Evolutionary conservation across 2,797 vertebrate species (phyloP).

Genomic region (Paramormyrops hopkinsi): DNA sequence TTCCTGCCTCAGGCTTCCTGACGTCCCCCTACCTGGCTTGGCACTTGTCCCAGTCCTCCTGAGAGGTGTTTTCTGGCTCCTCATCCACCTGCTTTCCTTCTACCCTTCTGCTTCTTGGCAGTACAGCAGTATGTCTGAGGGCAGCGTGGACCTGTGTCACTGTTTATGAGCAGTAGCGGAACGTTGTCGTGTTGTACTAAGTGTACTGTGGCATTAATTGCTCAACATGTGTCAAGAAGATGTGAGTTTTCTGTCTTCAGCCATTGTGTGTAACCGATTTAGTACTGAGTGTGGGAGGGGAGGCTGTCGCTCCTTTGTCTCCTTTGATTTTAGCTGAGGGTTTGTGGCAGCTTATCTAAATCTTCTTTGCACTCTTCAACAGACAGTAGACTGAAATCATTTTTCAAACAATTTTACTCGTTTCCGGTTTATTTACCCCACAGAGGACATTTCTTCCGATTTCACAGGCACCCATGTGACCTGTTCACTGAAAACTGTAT

Average conservation of each 20-base stretch:
- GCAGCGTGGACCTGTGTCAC: not conserved
- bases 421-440: not conserved
- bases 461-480: not conserved
- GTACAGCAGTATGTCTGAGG: not conserved
- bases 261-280: not conserved
- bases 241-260: not conserved
- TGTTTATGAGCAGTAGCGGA: not conserved
- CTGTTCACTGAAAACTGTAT: not conserved
- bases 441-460: not conserved
- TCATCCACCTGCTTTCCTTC: not conserved
- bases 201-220: not conserved
- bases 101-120: not conserved
- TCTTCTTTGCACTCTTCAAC: not conserved
- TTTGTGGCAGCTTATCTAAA: not conserved
- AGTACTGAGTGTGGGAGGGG: not conserved
- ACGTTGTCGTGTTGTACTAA: not conserved
- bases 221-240: not conserved
- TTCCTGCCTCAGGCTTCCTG: not conserved
- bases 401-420: not conserved
- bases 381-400: not conserved
- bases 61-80: not conserved
- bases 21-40: not conserved
- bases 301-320: not conserved
- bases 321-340: not conserved
- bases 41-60: not conserved